These are phyloP conservation scores for Priocnemis perturbator DNA, from an alignment of 2,888 invertebrate species.

Conservation along the genomic window DNA sequence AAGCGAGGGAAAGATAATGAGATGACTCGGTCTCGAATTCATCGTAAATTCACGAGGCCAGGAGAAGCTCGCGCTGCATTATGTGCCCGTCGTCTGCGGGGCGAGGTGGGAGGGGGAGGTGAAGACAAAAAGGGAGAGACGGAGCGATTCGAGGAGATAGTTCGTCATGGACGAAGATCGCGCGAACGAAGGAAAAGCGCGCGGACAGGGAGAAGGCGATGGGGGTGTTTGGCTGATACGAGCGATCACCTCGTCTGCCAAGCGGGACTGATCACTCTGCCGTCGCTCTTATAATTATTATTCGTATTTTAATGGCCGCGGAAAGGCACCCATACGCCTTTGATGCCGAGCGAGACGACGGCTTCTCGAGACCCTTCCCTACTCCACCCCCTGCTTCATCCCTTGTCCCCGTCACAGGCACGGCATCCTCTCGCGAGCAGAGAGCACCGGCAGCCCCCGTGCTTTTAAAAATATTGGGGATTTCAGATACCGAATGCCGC, in stretches of 20 bases:
- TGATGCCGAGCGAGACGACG: slow-evolving; percentile 66
- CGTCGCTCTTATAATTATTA: slow-evolving; percentile 74
- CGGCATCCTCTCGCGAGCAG: slow-evolving; percentile 31
- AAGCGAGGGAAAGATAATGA: slow-evolving; percentile 41
- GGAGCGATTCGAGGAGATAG: slow-evolving; percentile 29
- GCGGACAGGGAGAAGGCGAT: slow-evolving; percentile 18
- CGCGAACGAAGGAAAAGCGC: slow-evolving; percentile 18
- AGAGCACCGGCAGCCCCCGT: slow-evolving; percentile 51
- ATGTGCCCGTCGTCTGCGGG: slow-evolving; percentile 26
- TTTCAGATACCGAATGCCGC: slow-evolving; percentile 72
- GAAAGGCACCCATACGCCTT: slow-evolving; percentile 65
- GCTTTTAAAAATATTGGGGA: slow-evolving; percentile 76
- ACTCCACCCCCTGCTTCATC: slow-evolving; percentile 31
- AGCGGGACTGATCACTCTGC: slow-evolving; percentile 72
- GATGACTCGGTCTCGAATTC: slow-evolving; percentile 34
- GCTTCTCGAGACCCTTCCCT: slow-evolving; percentile 58
- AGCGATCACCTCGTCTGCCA: slow-evolving; percentile 68
- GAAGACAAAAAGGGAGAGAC: background rate
- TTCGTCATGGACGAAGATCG: slow-evolving; percentile 18
- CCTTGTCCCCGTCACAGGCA: background rate
- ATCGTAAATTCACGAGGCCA: slow-evolving; percentile 39
- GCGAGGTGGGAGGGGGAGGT: background rate
- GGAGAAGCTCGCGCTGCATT: slow-evolving; percentile 23
- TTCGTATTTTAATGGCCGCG: slow-evolving; percentile 74
- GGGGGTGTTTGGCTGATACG: slow-evolving; percentile 62